A percentile compares a stretch with the other conserved stretches of the same genome.
Conservation (phyloP, 2,113 vertebrate genomes). For the Tychaedon coryphoeus region DNA sequence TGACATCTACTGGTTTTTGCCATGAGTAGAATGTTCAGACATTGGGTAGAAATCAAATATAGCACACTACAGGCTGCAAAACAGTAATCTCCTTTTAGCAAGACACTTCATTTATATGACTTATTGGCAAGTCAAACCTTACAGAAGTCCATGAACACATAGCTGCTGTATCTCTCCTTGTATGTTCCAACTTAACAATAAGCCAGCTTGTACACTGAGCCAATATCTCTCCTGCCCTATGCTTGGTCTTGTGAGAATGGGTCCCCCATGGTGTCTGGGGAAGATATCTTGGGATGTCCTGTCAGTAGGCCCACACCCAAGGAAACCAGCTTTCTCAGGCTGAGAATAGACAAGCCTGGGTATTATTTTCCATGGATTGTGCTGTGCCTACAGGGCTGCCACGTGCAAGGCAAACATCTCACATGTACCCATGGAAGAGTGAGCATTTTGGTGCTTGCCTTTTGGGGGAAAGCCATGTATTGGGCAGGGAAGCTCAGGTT, state of each 20-base stretch:
- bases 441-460: not conserved
- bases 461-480: not conserved
- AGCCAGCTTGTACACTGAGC: not conserved
- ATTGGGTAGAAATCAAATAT: not conserved
- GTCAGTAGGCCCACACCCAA: too few relatives aligned
- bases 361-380: not conserved
- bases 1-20: not conserved
- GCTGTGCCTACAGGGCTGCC: not conserved
- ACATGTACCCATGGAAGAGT: not conserved
- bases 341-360: not conserved
- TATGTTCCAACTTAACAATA: not conserved
- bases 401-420: not conserved
- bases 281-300: not conserved
- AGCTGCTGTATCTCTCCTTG: not conserved
- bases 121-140: not conserved
- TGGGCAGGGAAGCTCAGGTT: not conserved
- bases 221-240: not conserved
- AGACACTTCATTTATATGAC: not conserved
- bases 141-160: not conserved
- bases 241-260: not conserved
- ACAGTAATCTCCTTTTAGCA: not conserved
- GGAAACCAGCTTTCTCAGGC: not conserved
- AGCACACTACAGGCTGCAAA: not conserved
- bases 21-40: not conserved
- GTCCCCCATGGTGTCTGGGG: not conserved